Conservation (phyloP, 2,113 vertebrate species). For the Craseonycteris thonglongyai region DNA sequence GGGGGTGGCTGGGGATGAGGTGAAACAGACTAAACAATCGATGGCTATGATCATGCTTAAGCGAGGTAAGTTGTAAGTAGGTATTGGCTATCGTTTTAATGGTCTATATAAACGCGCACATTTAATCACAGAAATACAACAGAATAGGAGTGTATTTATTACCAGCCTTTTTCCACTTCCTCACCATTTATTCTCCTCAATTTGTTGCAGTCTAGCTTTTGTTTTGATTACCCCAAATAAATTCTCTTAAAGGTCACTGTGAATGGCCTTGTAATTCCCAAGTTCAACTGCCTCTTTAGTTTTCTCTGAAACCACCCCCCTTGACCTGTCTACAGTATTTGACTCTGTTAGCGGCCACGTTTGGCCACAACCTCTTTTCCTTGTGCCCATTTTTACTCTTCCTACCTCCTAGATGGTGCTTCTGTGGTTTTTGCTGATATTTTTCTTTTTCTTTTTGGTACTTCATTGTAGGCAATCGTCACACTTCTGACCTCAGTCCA, state of each 20-base stretch:
- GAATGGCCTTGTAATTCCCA: background rate
- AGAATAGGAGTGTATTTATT: background rate
- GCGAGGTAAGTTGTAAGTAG: background rate
- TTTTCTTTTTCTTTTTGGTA: background rate
- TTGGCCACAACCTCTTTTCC: background rate
- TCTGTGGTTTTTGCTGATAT: background rate
- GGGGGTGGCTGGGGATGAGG: too few relatives aligned
- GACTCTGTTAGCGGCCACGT: background rate
- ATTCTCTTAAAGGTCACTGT: background rate
- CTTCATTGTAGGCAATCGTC: background rate
- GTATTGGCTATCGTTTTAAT: background rate
- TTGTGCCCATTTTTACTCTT: background rate
- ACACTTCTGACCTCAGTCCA: background rate
- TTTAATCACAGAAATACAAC: background rate
- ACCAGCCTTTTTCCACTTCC: background rate
- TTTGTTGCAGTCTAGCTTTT: background rate
- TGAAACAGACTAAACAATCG: background rate
- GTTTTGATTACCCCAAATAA: background rate
- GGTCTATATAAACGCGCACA: background rate
- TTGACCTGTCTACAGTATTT: background rate
- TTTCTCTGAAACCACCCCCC: background rate
- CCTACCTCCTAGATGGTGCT: background rate
- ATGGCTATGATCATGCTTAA: background rate
- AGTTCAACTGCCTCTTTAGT: background rate
- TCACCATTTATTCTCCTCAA: background rate